A percentile compares a stretch with the other conserved stretches of the same genome.
These are phyloP conservation scores for Eupithecia dodoneata DNA, from an alignment of 2,888 invertebrate genomes.

Conservation along the genomic window DNA sequence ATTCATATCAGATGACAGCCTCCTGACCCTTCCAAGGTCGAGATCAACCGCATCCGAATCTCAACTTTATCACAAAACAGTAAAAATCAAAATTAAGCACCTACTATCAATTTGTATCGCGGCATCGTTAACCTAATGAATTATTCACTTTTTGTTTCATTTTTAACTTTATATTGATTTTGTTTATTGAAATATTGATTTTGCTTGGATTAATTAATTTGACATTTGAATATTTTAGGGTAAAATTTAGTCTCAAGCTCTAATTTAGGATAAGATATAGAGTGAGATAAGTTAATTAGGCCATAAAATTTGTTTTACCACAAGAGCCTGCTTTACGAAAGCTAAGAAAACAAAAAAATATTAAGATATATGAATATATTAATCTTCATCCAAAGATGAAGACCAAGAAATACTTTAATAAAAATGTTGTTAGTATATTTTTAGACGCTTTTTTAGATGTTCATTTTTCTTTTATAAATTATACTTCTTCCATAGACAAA, in stretches of 20 bases:
- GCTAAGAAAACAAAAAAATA: neutral
- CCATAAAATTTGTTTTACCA: neutral
- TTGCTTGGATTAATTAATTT: neutral
- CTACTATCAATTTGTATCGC: neutral
- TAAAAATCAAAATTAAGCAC: slow-evolving; percentile 18
- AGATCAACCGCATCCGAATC: slow-evolving; percentile 18
- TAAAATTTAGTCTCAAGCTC: neutral
- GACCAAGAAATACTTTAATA: no score
- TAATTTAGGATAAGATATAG: neutral
- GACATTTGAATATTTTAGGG: neutral
- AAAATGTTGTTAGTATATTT: no score
- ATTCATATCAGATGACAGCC: slow-evolving; percentile 59
- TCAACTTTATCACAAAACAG: slow-evolving; percentile 18
- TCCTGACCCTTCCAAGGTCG: slow-evolving; percentile 43
- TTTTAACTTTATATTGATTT: slow-evolving; percentile 22
- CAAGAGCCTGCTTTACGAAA: neutral
- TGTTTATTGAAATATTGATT: slow-evolving; percentile 11
- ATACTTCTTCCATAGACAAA: no score
- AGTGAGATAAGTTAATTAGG: neutral
- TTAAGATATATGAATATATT: no score
- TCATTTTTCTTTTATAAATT: no score
- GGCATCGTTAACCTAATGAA: slow-evolving; percentile 26
- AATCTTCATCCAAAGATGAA: no score
- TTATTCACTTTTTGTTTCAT: slow-evolving; percentile 22
- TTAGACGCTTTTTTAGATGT: no score